Percentiles rank a stretch among this genome's conserved stretches.
Conservation (phyloP, 2,113 vertebrate genomes). For the Hassar affinis region DNA sequence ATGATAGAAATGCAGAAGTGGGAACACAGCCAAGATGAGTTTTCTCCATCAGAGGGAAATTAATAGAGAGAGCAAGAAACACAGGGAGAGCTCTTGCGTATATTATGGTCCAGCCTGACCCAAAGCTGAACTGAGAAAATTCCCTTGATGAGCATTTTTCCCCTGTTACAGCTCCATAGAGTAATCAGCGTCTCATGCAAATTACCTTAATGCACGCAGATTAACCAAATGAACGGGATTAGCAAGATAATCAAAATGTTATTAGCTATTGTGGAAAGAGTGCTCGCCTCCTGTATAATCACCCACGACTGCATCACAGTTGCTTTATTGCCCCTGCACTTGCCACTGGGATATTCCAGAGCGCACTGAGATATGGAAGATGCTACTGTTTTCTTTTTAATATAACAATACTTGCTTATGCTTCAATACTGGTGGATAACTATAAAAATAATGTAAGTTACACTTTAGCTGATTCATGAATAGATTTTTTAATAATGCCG, state of each 20-base stretch:
- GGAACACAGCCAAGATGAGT: slow-evolving; percentile 8
- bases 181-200: slow-evolving; percentile 40
- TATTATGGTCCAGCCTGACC: slow-evolving; percentile 34
- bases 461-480: neutral
- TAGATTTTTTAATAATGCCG: neutral
- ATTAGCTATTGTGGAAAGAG: slow-evolving; percentile 27
- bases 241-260: slow-evolving; percentile 42
- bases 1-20: slow-evolving; percentile 7
- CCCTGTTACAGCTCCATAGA: neutral
- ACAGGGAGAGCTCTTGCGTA: slow-evolving; percentile 2
- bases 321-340: neutral
- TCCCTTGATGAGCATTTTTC: slow-evolving; percentile 37
- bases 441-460: neutral
- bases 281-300: neutral
- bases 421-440: neutral
- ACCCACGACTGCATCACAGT: neutral
- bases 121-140: slow-evolving; percentile 38
- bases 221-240: slow-evolving; percentile 51
- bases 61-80: slow-evolving; percentile 10
- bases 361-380: neutral
- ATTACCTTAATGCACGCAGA: slow-evolving; percentile 42
- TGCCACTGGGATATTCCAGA: too few species aligned
- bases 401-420: neutral
- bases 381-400: neutral
- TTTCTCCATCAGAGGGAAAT: slow-evolving; percentile 22